Evolutionary conservation across 1,140 invertebrate species (phyloP).

Genomic region (Anadara kagoshimensis): DNA sequence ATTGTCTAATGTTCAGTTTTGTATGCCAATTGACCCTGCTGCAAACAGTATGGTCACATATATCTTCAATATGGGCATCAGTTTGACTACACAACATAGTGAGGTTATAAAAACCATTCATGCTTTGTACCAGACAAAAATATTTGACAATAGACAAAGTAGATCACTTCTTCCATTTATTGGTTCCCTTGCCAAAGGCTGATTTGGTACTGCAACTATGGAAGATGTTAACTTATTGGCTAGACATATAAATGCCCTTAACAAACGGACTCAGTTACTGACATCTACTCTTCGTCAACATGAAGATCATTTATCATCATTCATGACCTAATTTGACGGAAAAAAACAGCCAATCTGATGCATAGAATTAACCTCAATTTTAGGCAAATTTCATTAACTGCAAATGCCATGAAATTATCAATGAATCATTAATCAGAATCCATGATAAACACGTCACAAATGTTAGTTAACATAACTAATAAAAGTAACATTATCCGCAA

Average conservation of each 20-base stretch:
- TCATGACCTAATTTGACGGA: conserved; percentile 21
- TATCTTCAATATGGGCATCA: conserved; percentile 5
- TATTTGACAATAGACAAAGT: not conserved
- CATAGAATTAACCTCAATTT: conserved; percentile 6
- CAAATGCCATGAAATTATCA: not conserved
- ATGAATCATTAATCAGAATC: not conserved
- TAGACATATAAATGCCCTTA: conserved; percentile 26
- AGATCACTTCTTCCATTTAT: conserved; percentile 28
- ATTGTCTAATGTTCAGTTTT: conserved; percentile 1
- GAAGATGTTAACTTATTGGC: conserved; percentile 28
- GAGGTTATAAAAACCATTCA: conserved; percentile 6
- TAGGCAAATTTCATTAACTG: conserved; percentile 1
- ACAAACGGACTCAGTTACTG: not conserved
- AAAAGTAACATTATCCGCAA: not conserved
- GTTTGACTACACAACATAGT: not conserved
- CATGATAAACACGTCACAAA: not conserved
- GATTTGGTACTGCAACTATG: conserved; percentile 33
- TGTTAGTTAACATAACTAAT: conserved; percentile 3
- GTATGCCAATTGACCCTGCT: not conserved
- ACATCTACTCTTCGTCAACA: not conserved
- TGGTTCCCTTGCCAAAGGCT: conserved; percentile 15
- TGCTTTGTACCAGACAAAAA: not conserved
- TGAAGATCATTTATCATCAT: conserved; percentile 27
- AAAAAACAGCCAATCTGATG: conserved; percentile 14
- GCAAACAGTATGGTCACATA: conserved; percentile 9